These are phyloP conservation scores for Yponomeuta evonymella DNA, from an alignment of 2,888 invertebrate species.

Conservation along the genomic window DNA sequence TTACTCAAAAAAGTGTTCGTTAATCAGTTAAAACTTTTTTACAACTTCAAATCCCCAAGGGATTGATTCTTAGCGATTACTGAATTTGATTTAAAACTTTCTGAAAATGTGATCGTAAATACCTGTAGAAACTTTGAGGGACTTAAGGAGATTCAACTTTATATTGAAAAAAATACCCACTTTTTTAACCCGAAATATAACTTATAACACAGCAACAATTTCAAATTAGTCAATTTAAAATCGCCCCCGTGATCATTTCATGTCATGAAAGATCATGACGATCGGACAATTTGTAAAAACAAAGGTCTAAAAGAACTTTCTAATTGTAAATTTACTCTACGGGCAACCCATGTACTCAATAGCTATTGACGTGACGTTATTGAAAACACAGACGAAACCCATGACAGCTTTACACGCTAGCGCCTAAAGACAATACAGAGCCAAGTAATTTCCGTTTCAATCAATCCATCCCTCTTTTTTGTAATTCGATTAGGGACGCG, in stretches of 20 bases:
- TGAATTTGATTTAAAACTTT: neutral
- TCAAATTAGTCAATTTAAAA: neutral
- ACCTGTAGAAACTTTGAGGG: neutral
- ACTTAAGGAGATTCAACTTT: neutral
- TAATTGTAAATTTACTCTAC: neutral
- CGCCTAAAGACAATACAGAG: neutral
- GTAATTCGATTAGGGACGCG: neutral
- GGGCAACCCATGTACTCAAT: neutral
- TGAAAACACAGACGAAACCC: neutral
- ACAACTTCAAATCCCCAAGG: neutral
- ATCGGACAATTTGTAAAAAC: too few relatives aligned
- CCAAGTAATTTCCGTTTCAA: slow-evolving; percentile 3
- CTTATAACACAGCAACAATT: neutral
- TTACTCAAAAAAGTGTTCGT: neutral
- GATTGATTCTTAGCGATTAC: neutral
- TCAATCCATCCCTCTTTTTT: neutral
- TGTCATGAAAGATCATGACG: neutral
- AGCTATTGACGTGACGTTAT: neutral
- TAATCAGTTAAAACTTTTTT: neutral
- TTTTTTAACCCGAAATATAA: neutral
- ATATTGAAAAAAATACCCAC: neutral
- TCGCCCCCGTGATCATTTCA: neutral
- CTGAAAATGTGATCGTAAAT: neutral
- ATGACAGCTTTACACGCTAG: neutral
- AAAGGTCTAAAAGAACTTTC: too few relatives aligned